These are phyloP conservation scores for Bellardia bayeri DNA, from an alignment of 2,888 invertebrate genomes.

Conservation along the genomic window DNA sequence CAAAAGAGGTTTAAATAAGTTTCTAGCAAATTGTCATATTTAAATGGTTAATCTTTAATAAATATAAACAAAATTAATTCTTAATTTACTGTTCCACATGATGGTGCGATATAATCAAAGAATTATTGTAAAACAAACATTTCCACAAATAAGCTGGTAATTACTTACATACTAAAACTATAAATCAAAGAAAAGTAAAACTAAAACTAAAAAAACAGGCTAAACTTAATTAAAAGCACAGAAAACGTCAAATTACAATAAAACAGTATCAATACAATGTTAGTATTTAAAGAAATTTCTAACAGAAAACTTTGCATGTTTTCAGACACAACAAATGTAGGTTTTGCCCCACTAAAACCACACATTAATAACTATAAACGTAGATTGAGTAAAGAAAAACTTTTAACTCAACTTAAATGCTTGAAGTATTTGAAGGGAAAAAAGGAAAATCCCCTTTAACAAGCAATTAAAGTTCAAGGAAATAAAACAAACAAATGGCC, in stretches of 20 bases:
- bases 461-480: slow-evolving; percentile 28
- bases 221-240: slow-evolving; percentile 30
- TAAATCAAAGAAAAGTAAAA: not conserved
- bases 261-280: not conserved
- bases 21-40: no score
- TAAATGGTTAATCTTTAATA: no score
- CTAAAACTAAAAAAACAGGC: not conserved
- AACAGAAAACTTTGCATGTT: slow-evolving; percentile 20
- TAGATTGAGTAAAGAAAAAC: not conserved
- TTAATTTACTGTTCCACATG: no score
- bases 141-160: not conserved
- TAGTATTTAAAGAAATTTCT: not conserved
- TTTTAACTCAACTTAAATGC: not conserved
- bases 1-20: no score
- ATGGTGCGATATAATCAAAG: no score
- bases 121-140: not conserved
- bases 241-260: slow-evolving; percentile 37
- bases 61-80: no score
- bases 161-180: not conserved
- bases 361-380: not conserved
- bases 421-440: not conserved
- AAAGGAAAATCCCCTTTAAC: not conserved
- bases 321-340: not conserved
- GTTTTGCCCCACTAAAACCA: not conserved
- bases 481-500: not conserved